Percentiles rank a stretch among this genome's conserved stretches.
Conservation (phyloP, 2,888 invertebrate genomes). For the Nineta flava region DNA sequence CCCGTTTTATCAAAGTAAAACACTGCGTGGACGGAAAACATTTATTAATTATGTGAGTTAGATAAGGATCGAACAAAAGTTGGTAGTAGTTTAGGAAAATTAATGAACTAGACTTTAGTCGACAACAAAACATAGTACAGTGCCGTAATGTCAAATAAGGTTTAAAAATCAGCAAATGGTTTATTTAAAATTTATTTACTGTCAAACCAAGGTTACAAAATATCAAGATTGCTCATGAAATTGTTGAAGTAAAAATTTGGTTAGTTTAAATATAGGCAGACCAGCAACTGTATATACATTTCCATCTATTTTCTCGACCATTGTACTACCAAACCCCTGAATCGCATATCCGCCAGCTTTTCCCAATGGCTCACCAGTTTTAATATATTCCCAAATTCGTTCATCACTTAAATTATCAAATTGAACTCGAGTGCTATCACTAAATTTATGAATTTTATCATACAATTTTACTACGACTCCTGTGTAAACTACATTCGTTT, state of each 20-base stretch:
- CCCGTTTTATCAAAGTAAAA: too few relatives aligned
- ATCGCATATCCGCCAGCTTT: slow-evolving; percentile 90
- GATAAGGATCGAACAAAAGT: too few relatives aligned
- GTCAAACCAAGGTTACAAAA: too few relatives aligned
- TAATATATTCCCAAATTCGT: slow-evolving; percentile 69
- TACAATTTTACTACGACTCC: slow-evolving; percentile 65
- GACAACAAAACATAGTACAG: too few relatives aligned
- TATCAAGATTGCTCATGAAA: too few relatives aligned
- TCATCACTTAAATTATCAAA: slow-evolving; percentile 59
- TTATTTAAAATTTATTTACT: too few relatives aligned
- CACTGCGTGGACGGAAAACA: too few relatives aligned
- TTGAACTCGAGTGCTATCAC: slow-evolving; percentile 66
- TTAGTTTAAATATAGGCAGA: slow-evolving; percentile 54
- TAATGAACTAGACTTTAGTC: too few relatives aligned
- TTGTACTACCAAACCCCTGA: slow-evolving; percentile 68
- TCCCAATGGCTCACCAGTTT: slow-evolving; percentile 81
- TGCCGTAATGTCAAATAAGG: too few relatives aligned
- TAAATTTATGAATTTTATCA: slow-evolving; percentile 47
- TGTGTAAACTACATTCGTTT: slow-evolving; percentile 69
- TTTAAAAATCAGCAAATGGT: too few relatives aligned
- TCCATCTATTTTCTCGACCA: slow-evolving; percentile 65
- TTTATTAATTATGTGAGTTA: too few relatives aligned
- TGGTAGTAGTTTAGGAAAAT: too few relatives aligned
- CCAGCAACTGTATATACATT: slow-evolving; percentile 86
- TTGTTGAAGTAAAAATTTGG: slow-evolving; percentile 25